Evolutionary conservation across 1,140 invertebrate species (phyloP).

Genomic region (Bemisia tabaci): DNA sequence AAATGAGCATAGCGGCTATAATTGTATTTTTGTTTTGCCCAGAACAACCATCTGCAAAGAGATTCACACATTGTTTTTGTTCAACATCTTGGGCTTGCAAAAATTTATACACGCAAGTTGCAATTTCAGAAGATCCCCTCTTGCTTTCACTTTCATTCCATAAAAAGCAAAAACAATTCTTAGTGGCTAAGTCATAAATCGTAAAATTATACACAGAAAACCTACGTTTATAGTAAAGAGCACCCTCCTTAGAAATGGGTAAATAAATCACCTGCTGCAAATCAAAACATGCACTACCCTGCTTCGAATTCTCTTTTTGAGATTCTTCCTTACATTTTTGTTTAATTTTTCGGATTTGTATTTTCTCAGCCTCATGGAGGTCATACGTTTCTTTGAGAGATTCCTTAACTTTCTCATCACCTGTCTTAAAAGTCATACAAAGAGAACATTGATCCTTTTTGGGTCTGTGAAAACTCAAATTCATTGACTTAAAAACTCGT

Average conservation of each 20-base stretch:
- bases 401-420: constrained; percentile 15
- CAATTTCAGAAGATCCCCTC: constrained; percentile 6
- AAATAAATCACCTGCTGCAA: constrained; percentile 21
- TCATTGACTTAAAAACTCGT: constrained; percentile 13
- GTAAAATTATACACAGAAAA: constrained; percentile 23
- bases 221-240: constrained; percentile 24
- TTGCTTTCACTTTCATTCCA: constrained; percentile 9
- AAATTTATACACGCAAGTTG: constrained; percentile 2
- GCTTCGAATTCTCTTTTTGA: constrained; percentile 12
- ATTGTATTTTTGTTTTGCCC: constrained; percentile 8
- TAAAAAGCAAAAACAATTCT: background rate
- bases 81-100: background rate
- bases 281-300: constrained; percentile 22
- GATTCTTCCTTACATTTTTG: constrained; percentile 18
- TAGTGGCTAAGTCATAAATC: constrained; percentile 14
- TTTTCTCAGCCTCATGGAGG: constrained; percentile 20
- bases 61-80: background rate
- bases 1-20: constrained; percentile 9
- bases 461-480: constrained; percentile 19
- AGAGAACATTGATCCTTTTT: constrained; percentile 23
- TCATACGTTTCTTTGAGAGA: constrained; percentile 15
- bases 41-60: constrained; percentile 3
- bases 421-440: constrained; percentile 18
- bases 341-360: constrained; percentile 17
- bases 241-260: constrained; percentile 19